Base-by-base conservation (phyloP, 2,113 vertebrate species). In the Menura novaehollandiae region DNA sequence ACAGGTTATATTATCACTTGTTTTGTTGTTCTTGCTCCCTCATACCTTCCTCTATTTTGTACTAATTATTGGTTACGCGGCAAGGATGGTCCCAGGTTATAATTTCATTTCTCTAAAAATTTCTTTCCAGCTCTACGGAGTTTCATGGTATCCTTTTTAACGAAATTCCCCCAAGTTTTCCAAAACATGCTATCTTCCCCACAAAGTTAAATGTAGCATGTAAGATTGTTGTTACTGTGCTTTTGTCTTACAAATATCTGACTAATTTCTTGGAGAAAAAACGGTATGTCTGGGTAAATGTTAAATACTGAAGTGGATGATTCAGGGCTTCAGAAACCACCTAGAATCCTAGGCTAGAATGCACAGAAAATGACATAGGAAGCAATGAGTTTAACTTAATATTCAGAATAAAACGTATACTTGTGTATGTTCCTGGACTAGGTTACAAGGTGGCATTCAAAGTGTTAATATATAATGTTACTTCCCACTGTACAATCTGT, bases 391-490 rank as follows among this genome's bases (percentile, higher is more conserved):
- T 89, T 85, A 79, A 52, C 12, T 66, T 52, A 35, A 10, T 37
- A 7, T 64, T 85, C 39, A 53, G 33, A 82, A 20, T 55, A 81
- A 85, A 95, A 47, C 5, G 10, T 6, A 21, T 7, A 72, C 4
- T 49, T 68, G 2, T 26, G 8, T 47, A 16, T 62, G 9, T 47
- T 77, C 74, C 71, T 82, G 63, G 11, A 62, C 20, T 33, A 66
- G 12, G 7, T 62, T 60, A 49, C 33, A 30, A 73, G 46, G 30
- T 59, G 33, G 88, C 30, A 83, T 30, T 80, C 44, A 27, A 93
- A 90, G 71, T 63, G 93, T 96, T 96, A 97, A 93, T 44, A 66
- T 49, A 35, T 51, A 83, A 77, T 74, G 71, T 15, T 91, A 37
- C 35, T 91, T 90, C 67, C 71, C 84, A 83, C 58, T 83, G 67